phyloP scores from a whole-genome alignment of 2,888 invertebrate species.

The Acanthosoma haemorrhoidale region DNA sequence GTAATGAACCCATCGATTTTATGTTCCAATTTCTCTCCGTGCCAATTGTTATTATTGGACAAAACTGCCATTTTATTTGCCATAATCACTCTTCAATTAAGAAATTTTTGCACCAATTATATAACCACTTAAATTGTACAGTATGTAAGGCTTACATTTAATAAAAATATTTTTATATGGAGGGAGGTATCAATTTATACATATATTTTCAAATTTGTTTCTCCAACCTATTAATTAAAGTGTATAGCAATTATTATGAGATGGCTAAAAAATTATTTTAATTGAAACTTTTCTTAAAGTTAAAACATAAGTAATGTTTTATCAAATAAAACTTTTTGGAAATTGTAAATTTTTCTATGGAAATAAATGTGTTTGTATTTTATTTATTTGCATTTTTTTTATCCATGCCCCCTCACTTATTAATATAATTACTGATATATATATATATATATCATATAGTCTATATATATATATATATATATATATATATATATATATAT shows the following conservation, averaged over 20 bases:
- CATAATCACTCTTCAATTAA: background rate
- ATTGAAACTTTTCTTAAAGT: background rate
- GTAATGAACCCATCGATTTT: background rate
- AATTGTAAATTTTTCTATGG: background rate
- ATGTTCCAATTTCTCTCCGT: conserved; percentile 2
- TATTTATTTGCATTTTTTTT: background rate
- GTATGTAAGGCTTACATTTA: background rate
- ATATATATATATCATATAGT: no score
- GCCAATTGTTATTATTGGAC: background rate
- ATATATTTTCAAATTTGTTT: background rate
- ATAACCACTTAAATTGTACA: background rate
- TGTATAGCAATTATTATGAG: background rate
- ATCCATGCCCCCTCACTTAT: background rate
- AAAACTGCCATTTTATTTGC: background rate
- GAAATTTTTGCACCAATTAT: background rate
- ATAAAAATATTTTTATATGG: background rate
- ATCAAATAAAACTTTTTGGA: no score
- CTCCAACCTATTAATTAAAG: background rate
- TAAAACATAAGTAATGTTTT: no score
- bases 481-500: no score
- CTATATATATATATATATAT: no score
- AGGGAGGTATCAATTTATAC: background rate
- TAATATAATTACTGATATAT: no score
- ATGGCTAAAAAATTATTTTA: background rate
- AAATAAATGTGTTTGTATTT: conserved; percentile 3